These are phyloP conservation scores for Pangasius macronema DNA, from an alignment of 2,797 vertebrate species.

Conservation along the genomic window DNA sequence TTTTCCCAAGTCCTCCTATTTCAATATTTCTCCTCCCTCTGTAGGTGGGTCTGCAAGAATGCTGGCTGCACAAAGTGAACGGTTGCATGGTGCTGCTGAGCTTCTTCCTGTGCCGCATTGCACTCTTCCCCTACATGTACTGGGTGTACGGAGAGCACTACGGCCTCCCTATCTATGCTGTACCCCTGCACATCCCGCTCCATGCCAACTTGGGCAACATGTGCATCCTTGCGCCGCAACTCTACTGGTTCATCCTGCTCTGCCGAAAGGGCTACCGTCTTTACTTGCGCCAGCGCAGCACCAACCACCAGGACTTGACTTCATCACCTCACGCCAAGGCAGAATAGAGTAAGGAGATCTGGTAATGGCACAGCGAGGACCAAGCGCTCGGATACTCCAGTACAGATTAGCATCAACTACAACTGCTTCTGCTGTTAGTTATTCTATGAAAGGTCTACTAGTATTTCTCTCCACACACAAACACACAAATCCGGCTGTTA, in stretches of 20 bases:
- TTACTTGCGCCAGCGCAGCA: conserved; percentile 74
- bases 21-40: background rate
- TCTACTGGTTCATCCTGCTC: conserved; percentile 96
- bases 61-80: conserved; percentile 89
- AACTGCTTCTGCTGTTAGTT: conserved; percentile 63
- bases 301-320: conserved; percentile 32
- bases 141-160: conserved; percentile 83
- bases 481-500: conserved; percentile 31
- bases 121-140: conserved; percentile 98
- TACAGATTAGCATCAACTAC: conserved; percentile 55
- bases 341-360: conserved; percentile 45
- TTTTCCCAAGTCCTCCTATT: background rate
- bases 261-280: conserved; percentile 88
- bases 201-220: conserved; percentile 85
- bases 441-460: conserved; percentile 11
- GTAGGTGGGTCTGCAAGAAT: conserved; percentile 85
- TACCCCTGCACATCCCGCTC: conserved; percentile 88
- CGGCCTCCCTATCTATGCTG: conserved; percentile 80
- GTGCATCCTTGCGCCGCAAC: conserved; percentile 90
- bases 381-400: conserved; percentile 40
- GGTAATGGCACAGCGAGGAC: conserved; percentile 11
- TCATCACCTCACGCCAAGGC: conserved; percentile 60
- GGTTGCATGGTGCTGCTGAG: conserved; percentile 86
- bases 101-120: conserved; percentile 92
- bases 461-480: conserved; percentile 28